Percentiles rank a stretch among this genome's conserved stretches.
Conservation (phyloP, 2,888 invertebrate species). For the Pristionchus japonicus region DNA sequence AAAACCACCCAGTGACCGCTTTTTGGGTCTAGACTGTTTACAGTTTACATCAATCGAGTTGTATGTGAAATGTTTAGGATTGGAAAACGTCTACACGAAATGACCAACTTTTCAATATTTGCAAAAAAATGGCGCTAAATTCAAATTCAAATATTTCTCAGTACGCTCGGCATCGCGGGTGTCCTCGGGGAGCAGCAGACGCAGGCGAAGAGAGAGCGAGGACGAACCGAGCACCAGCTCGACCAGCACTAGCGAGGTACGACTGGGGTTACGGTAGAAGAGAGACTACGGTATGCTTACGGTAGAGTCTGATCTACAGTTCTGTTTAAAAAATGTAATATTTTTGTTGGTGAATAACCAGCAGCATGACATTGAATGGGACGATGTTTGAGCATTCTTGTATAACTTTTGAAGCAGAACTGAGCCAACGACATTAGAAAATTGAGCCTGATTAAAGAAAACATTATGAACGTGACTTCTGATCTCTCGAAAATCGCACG, state of each 20-base stretch:
- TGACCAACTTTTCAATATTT: background rate
- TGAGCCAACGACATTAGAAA: too few species aligned
- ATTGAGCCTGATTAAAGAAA: too few species aligned
- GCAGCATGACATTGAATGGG: background rate
- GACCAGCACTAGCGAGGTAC: slow-evolving; percentile 10
- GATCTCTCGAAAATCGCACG: background rate
- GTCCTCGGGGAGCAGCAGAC: background rate
- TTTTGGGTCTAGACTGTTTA: too few species aligned
- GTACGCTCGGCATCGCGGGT: slow-evolving; percentile 18
- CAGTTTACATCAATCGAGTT: too few species aligned
- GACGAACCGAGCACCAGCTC: slow-evolving; percentile 25
- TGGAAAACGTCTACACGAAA: background rate
- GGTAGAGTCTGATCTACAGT: background rate
- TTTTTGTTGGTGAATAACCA: too few species aligned
- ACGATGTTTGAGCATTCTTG: background rate
- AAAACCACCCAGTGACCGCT: slow-evolving; percentile 16
- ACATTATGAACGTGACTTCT: too few species aligned
- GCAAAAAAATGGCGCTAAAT: background rate
- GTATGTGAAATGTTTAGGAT: background rate
- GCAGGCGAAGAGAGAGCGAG: background rate
- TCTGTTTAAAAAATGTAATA: background rate
- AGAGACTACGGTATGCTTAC: background rate
- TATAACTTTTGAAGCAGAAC: background rate
- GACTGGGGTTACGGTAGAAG: background rate
- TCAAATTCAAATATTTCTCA: background rate